Evolutionary conservation across 2,797 vertebrate genomes (phyloP), one percentile per base, ranked within the genome.

Genomic region (Sebastes taczanowskii): DNA sequence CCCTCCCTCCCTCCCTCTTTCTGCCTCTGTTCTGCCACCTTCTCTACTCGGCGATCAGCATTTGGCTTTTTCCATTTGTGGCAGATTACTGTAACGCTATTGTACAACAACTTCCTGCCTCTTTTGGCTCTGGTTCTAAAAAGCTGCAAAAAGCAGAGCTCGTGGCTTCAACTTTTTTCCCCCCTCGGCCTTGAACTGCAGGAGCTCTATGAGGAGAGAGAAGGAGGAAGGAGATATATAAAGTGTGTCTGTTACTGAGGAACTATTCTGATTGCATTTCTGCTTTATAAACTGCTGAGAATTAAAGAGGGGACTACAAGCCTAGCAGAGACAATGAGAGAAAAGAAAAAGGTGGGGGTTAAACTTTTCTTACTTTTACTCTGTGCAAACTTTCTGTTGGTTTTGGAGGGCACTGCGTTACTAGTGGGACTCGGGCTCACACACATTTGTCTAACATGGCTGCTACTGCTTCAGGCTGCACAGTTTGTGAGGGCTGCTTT

Each of bases 81-180:
- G 95, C 95, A 94, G 96, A 95, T 96, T 96, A 96, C 96, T 97
- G 96, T 95, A 96, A 96, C 92, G 89, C 95, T 95, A 95, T 96
- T 96, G 95, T 97, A 96, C 94, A 94, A 84, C 89, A 95, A 96
- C 95, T 94, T 97, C 94, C 92, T 93, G 89, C 87, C 90, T 90
- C 86, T 94, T 95, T 94, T 96, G 95, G 95, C 95, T 80, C 81
- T 67, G 85, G 79, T 90, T 92, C 89, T 90, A 90, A 88, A 89
- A 46, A 66, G 11, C 91, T 82, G 91, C 89, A 46, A 86, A 91
- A 90, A 86, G 89, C 91, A 87, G 87, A 90, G 90, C 92, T 91
- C 76, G 76, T 76, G 85, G 93, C 88, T 87, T 82, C 74, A 92
- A 91, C 89, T 93, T 90, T 66, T 81, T 81, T 69, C 83, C 83